Conservation (phyloP, 2,113 vertebrate genomes). For the Erinaceus europaeus region DNA sequence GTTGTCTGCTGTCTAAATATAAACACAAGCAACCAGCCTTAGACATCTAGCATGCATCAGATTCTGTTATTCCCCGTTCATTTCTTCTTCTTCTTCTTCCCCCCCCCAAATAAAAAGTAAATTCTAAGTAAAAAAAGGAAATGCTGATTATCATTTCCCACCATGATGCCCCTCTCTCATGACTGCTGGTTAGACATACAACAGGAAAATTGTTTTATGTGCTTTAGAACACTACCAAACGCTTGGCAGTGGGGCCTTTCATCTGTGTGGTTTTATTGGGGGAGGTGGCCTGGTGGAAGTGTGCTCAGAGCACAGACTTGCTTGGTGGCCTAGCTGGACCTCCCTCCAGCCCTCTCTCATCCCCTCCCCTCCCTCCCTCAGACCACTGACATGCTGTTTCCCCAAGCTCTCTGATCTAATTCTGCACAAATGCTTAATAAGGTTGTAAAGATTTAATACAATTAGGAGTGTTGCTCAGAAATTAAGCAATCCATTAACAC, state of each 20-base stretch:
- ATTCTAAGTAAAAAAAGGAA: constrained; percentile 24
- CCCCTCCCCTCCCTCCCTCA: background rate
- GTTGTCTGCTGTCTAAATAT: constrained; percentile 19
- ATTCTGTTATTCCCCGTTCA: constrained; percentile 32
- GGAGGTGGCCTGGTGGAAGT: background rate
- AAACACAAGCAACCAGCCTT: constrained; percentile 41
- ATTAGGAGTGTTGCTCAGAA: constrained; percentile 86
- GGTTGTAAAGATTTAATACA: constrained; percentile 84
- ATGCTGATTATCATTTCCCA: background rate
- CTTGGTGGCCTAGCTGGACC: background rate
- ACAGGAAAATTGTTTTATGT: background rate
- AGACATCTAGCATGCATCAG: background rate
- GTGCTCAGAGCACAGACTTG: background rate
- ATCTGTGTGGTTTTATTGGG: background rate
- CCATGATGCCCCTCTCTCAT: background rate
- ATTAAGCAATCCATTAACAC: constrained; percentile 86
- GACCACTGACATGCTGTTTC: constrained; percentile 54
- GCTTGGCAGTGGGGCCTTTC: background rate
- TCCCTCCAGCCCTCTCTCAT: background rate
- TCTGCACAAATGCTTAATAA: constrained; percentile 83
- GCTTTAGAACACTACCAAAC: background rate
- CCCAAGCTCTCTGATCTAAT: constrained; percentile 80
- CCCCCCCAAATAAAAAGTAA: constrained; percentile 27
- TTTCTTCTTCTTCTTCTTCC: constrained; percentile 1
- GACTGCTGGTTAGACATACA: background rate